These are phyloP conservation scores for Galeruca laticollis DNA, from an alignment of 2,888 invertebrate genomes.

Conservation along the genomic window DNA sequence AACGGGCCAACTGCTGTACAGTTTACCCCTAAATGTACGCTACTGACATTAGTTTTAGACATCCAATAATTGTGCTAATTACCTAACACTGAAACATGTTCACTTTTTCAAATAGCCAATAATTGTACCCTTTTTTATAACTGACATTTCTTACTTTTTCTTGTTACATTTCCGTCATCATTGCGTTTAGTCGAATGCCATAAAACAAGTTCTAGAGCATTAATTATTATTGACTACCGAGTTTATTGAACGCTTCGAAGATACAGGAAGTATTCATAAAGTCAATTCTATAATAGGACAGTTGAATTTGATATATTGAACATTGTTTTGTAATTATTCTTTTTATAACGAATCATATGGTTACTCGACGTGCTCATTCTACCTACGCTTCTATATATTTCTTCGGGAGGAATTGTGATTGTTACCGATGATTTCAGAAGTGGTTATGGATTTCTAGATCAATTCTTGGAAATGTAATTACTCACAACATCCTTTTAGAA, in stretches of 20 bases:
- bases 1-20: too few relatives aligned
- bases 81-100: not conserved
- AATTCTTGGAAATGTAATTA: too few relatives aligned
- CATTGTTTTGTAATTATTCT: too few relatives aligned
- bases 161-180: slow-evolving; percentile 12
- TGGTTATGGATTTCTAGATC: too few relatives aligned
- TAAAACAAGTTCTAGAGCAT: slow-evolving; percentile 11
- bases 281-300: not conserved
- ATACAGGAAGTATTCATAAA: not conserved
- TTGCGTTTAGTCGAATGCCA: slow-evolving; percentile 1
- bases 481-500: too few relatives aligned
- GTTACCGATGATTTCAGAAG: too few relatives aligned
- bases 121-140: slow-evolving; percentile 9
- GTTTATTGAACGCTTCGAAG: not conserved
- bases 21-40: not conserved
- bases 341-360: too few relatives aligned
- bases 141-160: slow-evolving; percentile 13
- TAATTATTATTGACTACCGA: not conserved
- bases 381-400: too few relatives aligned
- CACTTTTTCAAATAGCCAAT: slow-evolving; percentile 3
- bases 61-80: slow-evolving; percentile 19
- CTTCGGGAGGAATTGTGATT: too few relatives aligned
- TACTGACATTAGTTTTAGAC: not conserved
- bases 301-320: too few relatives aligned
- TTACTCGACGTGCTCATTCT: too few relatives aligned